Conservation (phyloP, 2,113 vertebrate species). For the Antigone vipio region DNA sequence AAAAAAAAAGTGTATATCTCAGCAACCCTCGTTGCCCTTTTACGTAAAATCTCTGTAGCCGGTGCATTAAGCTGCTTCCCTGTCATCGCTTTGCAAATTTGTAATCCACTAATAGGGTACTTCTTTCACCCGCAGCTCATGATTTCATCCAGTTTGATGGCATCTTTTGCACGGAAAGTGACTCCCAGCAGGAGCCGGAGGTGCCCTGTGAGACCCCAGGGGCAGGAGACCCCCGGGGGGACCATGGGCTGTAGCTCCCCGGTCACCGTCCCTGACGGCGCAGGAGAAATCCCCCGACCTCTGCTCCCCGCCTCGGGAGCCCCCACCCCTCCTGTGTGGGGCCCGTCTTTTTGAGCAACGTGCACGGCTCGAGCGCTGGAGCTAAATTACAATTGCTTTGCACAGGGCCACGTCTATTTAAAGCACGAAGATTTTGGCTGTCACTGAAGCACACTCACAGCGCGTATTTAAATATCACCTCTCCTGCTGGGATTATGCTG, state of each 20-base stretch:
- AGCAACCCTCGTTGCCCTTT: background rate
- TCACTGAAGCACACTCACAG: background rate
- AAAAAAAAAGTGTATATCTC: background rate
- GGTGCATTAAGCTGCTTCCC: background rate
- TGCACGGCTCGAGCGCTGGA: background rate
- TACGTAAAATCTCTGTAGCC: background rate
- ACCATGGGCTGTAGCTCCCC: background rate
- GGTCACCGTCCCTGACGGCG: rapidly evolving
- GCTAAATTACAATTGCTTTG: background rate
- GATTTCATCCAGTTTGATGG: background rate
- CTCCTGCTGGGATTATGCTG: background rate
- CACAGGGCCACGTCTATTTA: no score
- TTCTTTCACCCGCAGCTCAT: background rate
- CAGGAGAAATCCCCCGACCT: rapidly evolving
- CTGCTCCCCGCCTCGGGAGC: background rate
- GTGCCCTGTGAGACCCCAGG: background rate
- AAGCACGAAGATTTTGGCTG: background rate
- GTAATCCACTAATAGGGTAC: background rate
- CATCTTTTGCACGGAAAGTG: no score
- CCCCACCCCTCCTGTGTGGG: background rate
- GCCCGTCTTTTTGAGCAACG: background rate
- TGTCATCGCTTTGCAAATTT: background rate
- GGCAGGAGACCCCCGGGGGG: background rate
- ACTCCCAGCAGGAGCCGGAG: background rate
- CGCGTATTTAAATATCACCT: background rate